Conservation (phyloP, 2,888 invertebrate genomes). For the Yponomeuta cagnagella region DNA sequence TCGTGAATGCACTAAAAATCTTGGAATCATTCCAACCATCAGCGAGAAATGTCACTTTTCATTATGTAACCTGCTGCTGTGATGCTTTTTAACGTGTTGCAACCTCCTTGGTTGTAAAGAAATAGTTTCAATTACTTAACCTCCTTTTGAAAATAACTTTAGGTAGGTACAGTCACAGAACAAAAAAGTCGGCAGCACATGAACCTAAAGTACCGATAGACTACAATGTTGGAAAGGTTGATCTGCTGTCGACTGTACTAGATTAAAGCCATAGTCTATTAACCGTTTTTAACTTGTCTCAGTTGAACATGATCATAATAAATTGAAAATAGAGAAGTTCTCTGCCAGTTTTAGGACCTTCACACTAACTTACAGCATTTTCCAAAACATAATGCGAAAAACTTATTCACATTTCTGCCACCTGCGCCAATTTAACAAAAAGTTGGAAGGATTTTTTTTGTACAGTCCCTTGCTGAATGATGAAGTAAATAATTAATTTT, state of each 20-base stretch:
- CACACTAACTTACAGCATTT: not conserved
- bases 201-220: no score
- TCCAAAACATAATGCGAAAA: not conserved
- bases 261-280: no score
- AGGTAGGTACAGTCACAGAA: no score
- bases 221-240: no score
- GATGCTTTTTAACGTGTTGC: not conserved
- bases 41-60: not conserved
- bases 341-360: not conserved
- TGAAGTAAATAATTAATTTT: not conserved
- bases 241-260: no score
- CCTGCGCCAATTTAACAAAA: not conserved
- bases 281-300: no score
- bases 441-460: not conserved
- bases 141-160: not conserved
- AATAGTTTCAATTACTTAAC: not conserved
- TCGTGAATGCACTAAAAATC: not conserved
- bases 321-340: no score
- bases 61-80: not conserved
- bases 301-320: no score
- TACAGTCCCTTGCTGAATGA: not conserved
- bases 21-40: not conserved
- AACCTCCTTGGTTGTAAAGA: not conserved
- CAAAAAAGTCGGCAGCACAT: no score
- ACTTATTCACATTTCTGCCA: not conserved